A percentile compares a stretch with the other conserved stretches of the same genome.
Conservation (phyloP, 2,797 vertebrate genomes). For the Alcedo atthis region DNA sequence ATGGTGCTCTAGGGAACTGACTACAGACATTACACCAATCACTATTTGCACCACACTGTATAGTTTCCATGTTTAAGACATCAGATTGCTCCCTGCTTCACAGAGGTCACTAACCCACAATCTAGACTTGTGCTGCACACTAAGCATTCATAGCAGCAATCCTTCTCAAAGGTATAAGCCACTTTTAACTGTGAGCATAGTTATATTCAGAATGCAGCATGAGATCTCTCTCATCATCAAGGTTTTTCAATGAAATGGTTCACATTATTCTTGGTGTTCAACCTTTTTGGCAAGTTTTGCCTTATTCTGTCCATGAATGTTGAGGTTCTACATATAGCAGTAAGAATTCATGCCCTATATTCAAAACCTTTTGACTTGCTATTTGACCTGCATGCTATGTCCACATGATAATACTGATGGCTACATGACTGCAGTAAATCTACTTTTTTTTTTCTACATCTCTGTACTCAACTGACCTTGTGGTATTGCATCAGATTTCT, state of each 20-base stretch:
- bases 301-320: background rate
- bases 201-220: background rate
- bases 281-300: background rate
- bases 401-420: background rate
- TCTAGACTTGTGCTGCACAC: rapidly evolving
- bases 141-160: background rate
- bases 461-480: background rate
- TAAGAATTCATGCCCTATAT: background rate
- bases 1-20: background rate
- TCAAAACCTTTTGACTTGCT: background rate
- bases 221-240: background rate
- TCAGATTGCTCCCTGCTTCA: background rate
- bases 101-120: background rate
- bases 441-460: background rate
- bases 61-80: background rate
- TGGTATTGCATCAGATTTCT: background rate
- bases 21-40: background rate
- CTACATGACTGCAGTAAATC: background rate
- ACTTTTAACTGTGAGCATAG: background rate
- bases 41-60: background rate
- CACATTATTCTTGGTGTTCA: background rate
- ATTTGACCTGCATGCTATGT: background rate
- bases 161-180: background rate
- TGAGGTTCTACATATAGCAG: background rate
- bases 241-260: background rate